Evolutionary conservation across 2,797 vertebrate genomes (phyloP).

Genomic region (Sparidentex hasta): DNA sequence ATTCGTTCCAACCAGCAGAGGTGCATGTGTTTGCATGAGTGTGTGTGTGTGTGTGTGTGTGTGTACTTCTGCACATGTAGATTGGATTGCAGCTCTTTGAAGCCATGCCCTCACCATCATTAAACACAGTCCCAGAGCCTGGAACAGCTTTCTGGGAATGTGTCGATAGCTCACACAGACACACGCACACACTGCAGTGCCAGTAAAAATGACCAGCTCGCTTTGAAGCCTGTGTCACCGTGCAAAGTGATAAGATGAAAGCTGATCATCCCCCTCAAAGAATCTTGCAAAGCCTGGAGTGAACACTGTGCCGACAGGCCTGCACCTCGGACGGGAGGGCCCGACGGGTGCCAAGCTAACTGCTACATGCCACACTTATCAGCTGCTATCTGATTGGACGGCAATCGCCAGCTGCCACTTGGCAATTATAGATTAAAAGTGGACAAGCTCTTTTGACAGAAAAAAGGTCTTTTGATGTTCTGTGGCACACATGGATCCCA

Average conservation of each 20-base stretch:
- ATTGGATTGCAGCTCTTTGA: conserved; percentile 87
- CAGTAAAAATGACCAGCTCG: conserved; percentile 80
- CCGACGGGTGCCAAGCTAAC: conserved; percentile 66
- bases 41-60: conserved; percentile 24
- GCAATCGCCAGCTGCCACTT: conserved; percentile 58
- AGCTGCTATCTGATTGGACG: conserved; percentile 74
- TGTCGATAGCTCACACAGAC: conserved; percentile 83
- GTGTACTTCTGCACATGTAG: conserved; percentile 65
- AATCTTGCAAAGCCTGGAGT: conserved; percentile 43
- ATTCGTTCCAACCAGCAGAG: conserved; percentile 53
- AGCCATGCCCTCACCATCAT: conserved; percentile 89
- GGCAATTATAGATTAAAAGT: conserved; percentile 64
- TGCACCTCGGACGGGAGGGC: conserved; percentile 41
- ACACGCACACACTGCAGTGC: conserved; percentile 49
- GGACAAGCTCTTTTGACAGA: conserved; percentile 55
- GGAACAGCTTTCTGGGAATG: conserved; percentile 84
- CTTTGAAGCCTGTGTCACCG: conserved; percentile 85
- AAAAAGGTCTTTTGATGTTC: conserved; percentile 61
- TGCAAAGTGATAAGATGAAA: conserved; percentile 80
- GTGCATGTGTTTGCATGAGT: conserved; percentile 27
- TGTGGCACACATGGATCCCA: conserved; percentile 34
- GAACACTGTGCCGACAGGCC: conserved; percentile 52
- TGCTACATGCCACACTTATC: conserved; percentile 78
- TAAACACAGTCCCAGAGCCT: conserved; percentile 89
- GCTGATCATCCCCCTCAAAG: conserved; percentile 72